phyloP scores from a whole-genome alignment of 2,888 invertebrate species.

The Yponomeuta cagnagella region DNA sequence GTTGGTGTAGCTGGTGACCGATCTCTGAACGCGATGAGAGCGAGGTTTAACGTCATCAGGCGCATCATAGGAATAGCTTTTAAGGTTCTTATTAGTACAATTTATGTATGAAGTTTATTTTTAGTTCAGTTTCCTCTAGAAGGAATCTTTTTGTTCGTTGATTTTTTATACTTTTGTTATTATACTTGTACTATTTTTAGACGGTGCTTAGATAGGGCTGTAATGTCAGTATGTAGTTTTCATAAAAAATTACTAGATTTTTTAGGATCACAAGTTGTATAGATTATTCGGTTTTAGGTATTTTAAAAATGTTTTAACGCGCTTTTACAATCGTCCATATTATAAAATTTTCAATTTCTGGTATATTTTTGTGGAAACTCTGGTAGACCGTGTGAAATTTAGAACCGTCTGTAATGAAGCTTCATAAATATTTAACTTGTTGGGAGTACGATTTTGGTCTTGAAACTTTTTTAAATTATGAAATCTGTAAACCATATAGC shows the following conservation, averaged over 20 bases:
- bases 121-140: not conserved
- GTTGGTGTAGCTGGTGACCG: not conserved
- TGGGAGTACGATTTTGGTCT: not conserved
- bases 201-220: not conserved
- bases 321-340: not conserved
- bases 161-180: not conserved
- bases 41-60: not conserved
- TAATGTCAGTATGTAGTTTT: not conserved
- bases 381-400: not conserved
- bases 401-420: not conserved
- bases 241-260: not conserved
- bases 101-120: not conserved
- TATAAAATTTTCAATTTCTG: not conserved
- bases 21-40: not conserved
- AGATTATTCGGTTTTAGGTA: constrained; percentile 22
- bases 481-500: not conserved
- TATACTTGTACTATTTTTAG: not conserved
- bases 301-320: constrained; percentile 22
- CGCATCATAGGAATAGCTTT: not conserved
- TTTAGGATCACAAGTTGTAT: not conserved
- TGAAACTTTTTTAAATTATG: not conserved
- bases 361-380: not conserved
- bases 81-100: not conserved
- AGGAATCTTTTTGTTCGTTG: not conserved
- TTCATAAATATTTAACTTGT: not conserved